phyloP scores from a whole-genome alignment of 2,113 vertebrate species.

The Danionella cerebrum region DNA sequence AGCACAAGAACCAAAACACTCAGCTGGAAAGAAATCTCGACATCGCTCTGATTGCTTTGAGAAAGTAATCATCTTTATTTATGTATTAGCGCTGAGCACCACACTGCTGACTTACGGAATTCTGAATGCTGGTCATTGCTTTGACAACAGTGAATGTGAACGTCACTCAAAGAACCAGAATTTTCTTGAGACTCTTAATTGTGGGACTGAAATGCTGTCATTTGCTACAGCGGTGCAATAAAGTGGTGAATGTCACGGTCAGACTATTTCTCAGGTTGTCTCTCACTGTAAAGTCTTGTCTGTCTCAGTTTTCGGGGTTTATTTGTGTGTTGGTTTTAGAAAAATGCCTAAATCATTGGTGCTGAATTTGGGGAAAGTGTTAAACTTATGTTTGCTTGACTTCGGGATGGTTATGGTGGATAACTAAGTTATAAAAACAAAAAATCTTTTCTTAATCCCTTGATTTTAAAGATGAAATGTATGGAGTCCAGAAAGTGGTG shows the following conservation, averaged over 20 bases:
- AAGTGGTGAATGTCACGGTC: conserved; percentile 47
- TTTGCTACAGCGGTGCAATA: conserved; percentile 49
- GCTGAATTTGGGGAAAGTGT: background rate
- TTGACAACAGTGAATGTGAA: conserved; percentile 45
- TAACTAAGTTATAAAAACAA: background rate
- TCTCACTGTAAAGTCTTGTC: background rate
- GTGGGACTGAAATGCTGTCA: conserved; percentile 34
- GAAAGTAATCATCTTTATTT: background rate
- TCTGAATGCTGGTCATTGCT: conserved; percentile 39
- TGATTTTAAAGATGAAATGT: no score
- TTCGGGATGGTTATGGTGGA: background rate
- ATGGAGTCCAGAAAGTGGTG: no score
- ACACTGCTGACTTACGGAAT: conserved; percentile 10
- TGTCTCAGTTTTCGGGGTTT: background rate
- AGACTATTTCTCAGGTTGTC: conserved; percentile 24
- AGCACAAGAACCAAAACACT: conserved; percentile 38
- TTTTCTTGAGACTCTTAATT: conserved; percentile 24
- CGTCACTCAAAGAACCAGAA: conserved; percentile 28
- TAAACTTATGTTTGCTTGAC: background rate
- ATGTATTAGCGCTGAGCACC: background rate
- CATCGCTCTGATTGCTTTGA: background rate
- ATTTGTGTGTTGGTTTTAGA: background rate
- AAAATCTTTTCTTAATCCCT: no score
- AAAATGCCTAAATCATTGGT: background rate
- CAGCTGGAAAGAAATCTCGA: conserved; percentile 1